Evolutionary conservation across 2,888 invertebrate species (phyloP).

Genomic region (Lycophotia porphyrea): DNA sequence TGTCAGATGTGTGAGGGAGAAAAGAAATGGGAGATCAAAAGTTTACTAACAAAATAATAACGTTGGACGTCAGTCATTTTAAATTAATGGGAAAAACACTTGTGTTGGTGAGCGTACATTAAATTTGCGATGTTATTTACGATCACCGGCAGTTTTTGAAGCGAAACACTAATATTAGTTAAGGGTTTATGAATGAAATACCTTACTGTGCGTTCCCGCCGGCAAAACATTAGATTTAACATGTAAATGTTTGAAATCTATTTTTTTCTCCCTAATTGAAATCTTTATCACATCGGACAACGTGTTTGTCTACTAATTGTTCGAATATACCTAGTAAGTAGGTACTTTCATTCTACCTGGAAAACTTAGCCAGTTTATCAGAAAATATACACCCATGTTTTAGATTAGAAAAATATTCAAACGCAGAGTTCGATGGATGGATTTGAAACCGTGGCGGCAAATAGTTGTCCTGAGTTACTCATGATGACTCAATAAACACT

Average conservation of each 20-base stretch:
- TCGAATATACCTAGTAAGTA: no score
- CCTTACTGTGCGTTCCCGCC: neutral
- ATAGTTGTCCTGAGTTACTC: neutral
- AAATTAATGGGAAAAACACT: constrained; percentile 46
- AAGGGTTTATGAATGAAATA: constrained; percentile 18
- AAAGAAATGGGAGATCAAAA: neutral
- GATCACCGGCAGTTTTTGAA: neutral
- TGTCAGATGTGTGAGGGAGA: neutral
- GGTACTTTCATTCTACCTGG: neutral
- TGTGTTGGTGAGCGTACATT: constrained; percentile 11
- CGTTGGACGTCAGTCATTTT: constrained; percentile 37
- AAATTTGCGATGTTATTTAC: constrained; percentile 28
- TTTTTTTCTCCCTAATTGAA: neutral
- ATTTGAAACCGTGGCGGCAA: constrained; percentile 3
- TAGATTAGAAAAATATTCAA: neutral
- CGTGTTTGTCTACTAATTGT: neutral
- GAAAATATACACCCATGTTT: no score
- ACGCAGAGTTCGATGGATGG: neutral
- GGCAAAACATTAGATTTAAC: neutral
- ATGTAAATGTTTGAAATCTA: neutral
- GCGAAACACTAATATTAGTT: neutral
- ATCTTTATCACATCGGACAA: neutral
- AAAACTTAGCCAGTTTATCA: neutral
- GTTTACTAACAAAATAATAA: constrained; percentile 52
- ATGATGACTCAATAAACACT: neutral